Evolutionary conservation across 2,113 vertebrate genomes (phyloP), one percentile per base, ranked within the genome.

Genomic region (Zosterops pallidus): DNA sequence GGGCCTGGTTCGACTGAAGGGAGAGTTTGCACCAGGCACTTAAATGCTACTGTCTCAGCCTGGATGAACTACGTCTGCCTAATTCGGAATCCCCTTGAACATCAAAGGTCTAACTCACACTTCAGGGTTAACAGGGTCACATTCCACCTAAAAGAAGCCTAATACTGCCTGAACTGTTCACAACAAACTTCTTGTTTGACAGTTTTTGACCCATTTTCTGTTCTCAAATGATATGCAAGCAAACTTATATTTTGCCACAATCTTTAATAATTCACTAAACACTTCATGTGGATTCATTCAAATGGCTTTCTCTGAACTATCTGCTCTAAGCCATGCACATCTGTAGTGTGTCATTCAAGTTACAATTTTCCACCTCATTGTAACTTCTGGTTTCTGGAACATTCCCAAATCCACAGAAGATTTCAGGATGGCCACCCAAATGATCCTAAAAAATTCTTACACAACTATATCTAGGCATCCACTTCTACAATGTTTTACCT

Each of bases 41-140:
- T 49, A 91, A 26, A 70, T 25, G 47, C 55, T 53, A 65, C 55
- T 10, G 4, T 83, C 76, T 70, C 47, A 86, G 50, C 55, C 82
- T 94, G 64, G 68, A 89, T 86, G 87, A 95, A 68, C 41, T 87
- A 59, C 67, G 52, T 53, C 77, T 79, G 71, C 71, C 68, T 74
- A 88, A 50, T 86, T 90, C 6, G 3, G 65, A 95, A 86, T 92
- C 23, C 69, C 57, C 65, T 53, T 53, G 65, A 95, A 95, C 91
- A 95, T 95, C 94, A 96, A 97, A 95, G 85, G 65, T 79, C 65
- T 87, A 77, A 72, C 74, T 94, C 91, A 93, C 89, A 92, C 91
- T 89, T 92, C 57, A 92, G 70, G 89, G 86, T 94, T 91, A 95
- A 81, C 46, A 89, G 65, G 86, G 89, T 95, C 89, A 97, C 91